A percentile compares a stretch with the other conserved stretches of the same genome.
phyloP scores from a whole-genome alignment of 2,113 vertebrate species.

The Strix aluco region DNA sequence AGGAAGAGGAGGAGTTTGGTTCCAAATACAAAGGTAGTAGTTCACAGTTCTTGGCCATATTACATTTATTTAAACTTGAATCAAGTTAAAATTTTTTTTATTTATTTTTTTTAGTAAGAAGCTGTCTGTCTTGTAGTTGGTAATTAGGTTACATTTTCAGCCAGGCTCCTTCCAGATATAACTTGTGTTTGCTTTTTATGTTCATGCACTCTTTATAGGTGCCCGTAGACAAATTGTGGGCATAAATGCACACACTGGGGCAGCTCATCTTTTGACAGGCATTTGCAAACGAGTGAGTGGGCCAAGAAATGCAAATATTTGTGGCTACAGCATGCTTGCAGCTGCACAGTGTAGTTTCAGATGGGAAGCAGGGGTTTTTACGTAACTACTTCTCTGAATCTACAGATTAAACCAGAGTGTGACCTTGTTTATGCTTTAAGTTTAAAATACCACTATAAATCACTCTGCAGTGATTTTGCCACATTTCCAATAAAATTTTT shows the following conservation, averaged over 20 bases:
- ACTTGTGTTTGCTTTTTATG: not conserved
- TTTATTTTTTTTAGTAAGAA: not conserved
- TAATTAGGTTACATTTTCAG: not conserved
- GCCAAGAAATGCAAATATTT: conserved; percentile 8
- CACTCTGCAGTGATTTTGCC: not conserved
- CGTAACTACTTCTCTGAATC: not conserved
- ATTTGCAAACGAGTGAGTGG: not conserved
- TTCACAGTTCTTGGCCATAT: not conserved
- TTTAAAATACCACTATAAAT: not conserved
- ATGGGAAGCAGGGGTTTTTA: conserved; percentile 3
- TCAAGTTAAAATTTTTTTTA: not conserved
- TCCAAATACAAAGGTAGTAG: not conserved
- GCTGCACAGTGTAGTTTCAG: conserved; percentile 3
- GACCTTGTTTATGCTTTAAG: not conserved
- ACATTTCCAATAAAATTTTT: not conserved
- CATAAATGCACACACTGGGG: not conserved
- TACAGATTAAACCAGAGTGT: not conserved
- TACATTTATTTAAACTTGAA: not conserved
- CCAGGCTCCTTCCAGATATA: not conserved
- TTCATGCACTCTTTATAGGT: not conserved
- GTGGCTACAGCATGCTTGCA: not conserved
- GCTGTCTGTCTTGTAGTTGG: not conserved
- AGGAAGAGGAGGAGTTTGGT: not conserved
- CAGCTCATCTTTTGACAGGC: not conserved
- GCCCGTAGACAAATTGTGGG: not conserved